Percentiles rank a stretch among this genome's conserved stretches.
These are phyloP conservation scores for Calosoma granatense DNA, from an alignment of 1,140 invertebrate species.

Conservation along the genomic window DNA sequence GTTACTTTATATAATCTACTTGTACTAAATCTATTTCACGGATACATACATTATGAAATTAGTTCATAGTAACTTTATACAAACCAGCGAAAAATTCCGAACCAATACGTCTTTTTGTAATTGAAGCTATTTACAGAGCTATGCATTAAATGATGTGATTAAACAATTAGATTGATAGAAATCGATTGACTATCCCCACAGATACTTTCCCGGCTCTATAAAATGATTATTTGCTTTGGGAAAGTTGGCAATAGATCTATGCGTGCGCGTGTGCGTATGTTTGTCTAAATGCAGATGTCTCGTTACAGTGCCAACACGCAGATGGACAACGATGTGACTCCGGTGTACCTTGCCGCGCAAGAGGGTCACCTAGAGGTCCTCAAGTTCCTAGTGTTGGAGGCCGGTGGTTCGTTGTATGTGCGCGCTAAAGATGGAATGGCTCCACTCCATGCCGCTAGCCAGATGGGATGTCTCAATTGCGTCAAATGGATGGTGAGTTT, in stretches of 20 bases:
- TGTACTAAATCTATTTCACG: too few species aligned
- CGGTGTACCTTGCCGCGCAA: conserved; percentile 81
- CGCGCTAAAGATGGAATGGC: conserved; percentile 83
- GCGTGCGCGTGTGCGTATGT: not conserved
- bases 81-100: too few species aligned
- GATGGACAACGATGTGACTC: conserved; percentile 82
- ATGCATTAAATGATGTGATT: too few species aligned
- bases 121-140: too few species aligned
- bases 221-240: not conserved
- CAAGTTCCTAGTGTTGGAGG: conserved; percentile 69
- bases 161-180: too few species aligned
- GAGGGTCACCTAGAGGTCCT: conserved; percentile 77
- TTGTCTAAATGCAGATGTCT: conserved; percentile 18
- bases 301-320: conserved; percentile 68
- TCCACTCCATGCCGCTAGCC: conserved; percentile 75
- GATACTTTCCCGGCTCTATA: not conserved
- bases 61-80: too few species aligned
- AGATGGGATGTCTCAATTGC: conserved; percentile 76
- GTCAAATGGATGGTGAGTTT: conserved; percentile 78
- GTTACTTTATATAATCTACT: too few species aligned
- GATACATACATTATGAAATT: too few species aligned
- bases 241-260: not conserved
- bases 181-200: too few species aligned
- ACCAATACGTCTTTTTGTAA: too few species aligned
- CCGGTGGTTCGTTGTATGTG: conserved; percentile 61